phyloP scores from a whole-genome alignment of 1,140 invertebrate genomes.

The Saccostrea glomerata region DNA sequence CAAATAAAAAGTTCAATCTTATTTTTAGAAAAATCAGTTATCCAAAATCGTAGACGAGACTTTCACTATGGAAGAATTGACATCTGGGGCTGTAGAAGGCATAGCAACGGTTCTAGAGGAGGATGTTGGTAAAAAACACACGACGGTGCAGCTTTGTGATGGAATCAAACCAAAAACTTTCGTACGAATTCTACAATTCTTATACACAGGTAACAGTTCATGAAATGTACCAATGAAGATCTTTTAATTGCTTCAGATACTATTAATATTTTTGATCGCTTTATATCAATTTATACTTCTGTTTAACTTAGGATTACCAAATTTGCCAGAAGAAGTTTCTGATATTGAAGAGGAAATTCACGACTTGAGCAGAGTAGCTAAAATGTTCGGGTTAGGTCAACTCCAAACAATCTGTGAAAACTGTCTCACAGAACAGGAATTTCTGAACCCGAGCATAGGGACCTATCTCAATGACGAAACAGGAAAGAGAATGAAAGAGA shows the following conservation, averaged over 20 bases:
- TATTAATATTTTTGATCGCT: too few species aligned
- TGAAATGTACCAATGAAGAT: neutral
- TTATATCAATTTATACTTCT: neutral
- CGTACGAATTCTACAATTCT: constrained; percentile 71
- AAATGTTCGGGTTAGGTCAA: constrained; percentile 68
- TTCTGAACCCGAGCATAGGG: constrained; percentile 76
- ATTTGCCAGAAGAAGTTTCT: constrained; percentile 61
- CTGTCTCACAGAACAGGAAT: constrained; percentile 71
- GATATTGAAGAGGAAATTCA: constrained; percentile 59
- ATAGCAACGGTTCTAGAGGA: constrained; percentile 62
- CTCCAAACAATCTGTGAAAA: constrained; percentile 73
- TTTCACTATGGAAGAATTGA: constrained; percentile 64
- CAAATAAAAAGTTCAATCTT: too few species aligned
- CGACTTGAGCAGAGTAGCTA: constrained; percentile 65
- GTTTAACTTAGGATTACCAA: constrained; percentile 67
- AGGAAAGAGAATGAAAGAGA: constrained; percentile 71
- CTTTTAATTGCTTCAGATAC: too few species aligned
- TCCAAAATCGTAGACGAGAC: constrained; percentile 64
- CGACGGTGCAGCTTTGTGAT: constrained; percentile 66
- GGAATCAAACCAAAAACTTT: constrained; percentile 70
- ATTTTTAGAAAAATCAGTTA: constrained; percentile 59
- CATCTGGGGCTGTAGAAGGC: constrained; percentile 66
- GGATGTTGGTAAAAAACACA: constrained; percentile 46
- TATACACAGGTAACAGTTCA: constrained; percentile 70
- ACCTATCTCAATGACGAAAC: constrained; percentile 75